phyloP scores from a whole-genome alignment of 2,797 vertebrate species.

The Jordanella pulchra region DNA sequence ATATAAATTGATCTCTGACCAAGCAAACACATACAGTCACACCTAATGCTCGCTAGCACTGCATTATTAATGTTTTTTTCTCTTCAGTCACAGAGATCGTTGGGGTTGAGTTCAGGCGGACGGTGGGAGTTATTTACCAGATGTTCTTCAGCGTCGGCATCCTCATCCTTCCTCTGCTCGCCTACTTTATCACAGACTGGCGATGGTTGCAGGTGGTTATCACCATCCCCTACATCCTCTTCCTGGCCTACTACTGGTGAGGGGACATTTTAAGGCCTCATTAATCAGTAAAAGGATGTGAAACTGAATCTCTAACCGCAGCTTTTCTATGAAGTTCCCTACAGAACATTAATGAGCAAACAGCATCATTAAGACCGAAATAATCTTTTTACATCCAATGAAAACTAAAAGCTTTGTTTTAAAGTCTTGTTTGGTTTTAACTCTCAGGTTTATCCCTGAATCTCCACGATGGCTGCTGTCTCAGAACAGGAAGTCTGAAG shows the following conservation, averaged over 20 bases:
- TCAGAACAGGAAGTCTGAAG: constrained; percentile 84
- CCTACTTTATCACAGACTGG: constrained; percentile 90
- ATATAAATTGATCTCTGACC: too few species aligned
- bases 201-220: constrained; percentile 90
- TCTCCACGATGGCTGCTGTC: constrained; percentile 96
- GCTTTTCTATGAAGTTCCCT: too few species aligned
- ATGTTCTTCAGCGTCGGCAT: constrained; percentile 93
- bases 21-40: too few species aligned
- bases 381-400: too few species aligned
- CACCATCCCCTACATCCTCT: constrained; percentile 88
- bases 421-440: neutral
- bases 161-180: constrained; percentile 90
- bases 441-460: constrained; percentile 89
- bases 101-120: constrained; percentile 88
- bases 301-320: too few species aligned
- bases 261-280: neutral
- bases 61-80: too few species aligned
- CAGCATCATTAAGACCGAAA: too few species aligned
- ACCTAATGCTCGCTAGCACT: too few species aligned
- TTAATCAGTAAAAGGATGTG: too few species aligned
- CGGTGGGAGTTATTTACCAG: constrained; percentile 91
- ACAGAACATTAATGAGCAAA: too few species aligned
- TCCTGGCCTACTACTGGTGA: constrained; percentile 94
- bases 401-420: neutral
- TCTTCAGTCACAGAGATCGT: constrained; percentile 92